phyloP scores from a whole-genome alignment of 2,113 vertebrate species.

The Toxotes chatareus region DNA sequence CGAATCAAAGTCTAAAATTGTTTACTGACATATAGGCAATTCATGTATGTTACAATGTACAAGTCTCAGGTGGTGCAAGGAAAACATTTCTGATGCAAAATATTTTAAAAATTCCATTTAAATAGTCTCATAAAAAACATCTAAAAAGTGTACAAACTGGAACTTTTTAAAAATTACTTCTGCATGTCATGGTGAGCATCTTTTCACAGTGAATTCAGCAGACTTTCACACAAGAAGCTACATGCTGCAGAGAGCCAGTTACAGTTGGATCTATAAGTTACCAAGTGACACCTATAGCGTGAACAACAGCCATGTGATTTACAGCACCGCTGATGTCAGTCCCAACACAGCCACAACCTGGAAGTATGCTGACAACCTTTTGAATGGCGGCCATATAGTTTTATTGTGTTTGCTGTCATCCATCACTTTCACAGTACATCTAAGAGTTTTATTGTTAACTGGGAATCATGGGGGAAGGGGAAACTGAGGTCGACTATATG shows the following conservation, averaged over 20 bases:
- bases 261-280: conserved; percentile 2
- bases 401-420: conserved; percentile 25
- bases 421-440: conserved; percentile 45
- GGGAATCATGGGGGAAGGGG: not conserved
- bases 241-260: conserved; percentile 1
- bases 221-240: not conserved
- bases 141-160: too few relatives aligned
- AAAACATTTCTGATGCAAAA: not conserved
- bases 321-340: conserved; percentile 11
- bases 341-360: conserved; percentile 35
- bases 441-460: conserved; percentile 45
- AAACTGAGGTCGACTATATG: not conserved
- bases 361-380: conserved; percentile 23
- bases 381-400: conserved; percentile 27
- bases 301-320: conserved; percentile 29
- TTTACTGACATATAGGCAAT: too few relatives aligned
- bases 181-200: too few relatives aligned
- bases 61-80: not conserved
- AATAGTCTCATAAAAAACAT: not conserved
- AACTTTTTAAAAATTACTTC: too few relatives aligned
- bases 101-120: too few relatives aligned
- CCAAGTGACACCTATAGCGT: not conserved
- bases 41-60: not conserved
- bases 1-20: not conserved
- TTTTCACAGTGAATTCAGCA: not conserved